Conservation (phyloP, 2,797 vertebrate genomes). For the Gobio occitaniae region DNA sequence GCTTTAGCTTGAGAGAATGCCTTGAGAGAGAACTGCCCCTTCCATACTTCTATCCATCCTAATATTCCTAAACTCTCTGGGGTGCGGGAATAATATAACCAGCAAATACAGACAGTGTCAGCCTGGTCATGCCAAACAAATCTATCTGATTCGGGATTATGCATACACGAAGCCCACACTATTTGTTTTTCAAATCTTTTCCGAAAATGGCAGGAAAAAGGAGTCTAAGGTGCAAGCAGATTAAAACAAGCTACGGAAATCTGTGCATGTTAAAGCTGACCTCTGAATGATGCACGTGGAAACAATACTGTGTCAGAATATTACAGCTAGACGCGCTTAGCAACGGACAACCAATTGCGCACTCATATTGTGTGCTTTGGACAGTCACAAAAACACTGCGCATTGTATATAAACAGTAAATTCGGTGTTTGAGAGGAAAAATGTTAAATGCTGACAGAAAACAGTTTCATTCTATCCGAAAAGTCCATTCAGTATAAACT, state of each 20-base stretch:
- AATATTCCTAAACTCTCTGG: conserved; percentile 1
- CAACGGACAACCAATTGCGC: not conserved
- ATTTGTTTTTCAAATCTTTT: conserved; percentile 2
- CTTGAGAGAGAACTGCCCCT: conserved; percentile 20
- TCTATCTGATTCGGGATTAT: conserved; percentile 16
- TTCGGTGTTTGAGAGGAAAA: not conserved
- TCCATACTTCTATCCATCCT: conserved; percentile 3
- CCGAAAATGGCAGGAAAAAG: not conserved
- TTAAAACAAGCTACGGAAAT: conserved; percentile 3
- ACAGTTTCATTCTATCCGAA: not conserved
- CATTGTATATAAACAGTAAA: not conserved
- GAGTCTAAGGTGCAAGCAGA: not conserved
- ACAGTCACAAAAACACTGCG: not conserved
- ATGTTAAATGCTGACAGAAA: not conserved
- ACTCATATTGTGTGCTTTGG: not conserved
- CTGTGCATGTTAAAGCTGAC: not conserved
- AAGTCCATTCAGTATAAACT: too few species aligned
- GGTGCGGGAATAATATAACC: conserved; percentile 14
- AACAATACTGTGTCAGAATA: not conserved
- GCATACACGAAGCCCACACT: not conserved
- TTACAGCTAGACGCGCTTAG: not conserved
- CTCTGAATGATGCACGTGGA: conserved; percentile 52
- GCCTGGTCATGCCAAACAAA: not conserved
- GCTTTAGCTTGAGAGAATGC: conserved; percentile 63
- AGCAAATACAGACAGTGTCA: not conserved